A percentile compares a stretch with the other conserved stretches of the same genome.
Evolutionary conservation across 1,140 invertebrate genomes (phyloP).

Genomic region (Trichomalopsis sarcophagae): DNA sequence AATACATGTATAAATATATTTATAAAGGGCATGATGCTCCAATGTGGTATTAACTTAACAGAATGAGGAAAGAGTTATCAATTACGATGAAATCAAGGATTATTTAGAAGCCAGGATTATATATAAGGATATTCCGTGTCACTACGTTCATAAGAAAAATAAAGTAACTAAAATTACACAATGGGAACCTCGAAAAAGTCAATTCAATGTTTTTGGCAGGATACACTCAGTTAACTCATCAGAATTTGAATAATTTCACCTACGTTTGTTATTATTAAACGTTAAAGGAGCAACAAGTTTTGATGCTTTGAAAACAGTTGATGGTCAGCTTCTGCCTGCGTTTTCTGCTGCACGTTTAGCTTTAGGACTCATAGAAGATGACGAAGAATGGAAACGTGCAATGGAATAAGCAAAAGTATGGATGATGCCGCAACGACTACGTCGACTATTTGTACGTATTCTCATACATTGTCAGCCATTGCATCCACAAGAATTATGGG

Average conservation of each 20-base stretch:
- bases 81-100: conserved; percentile 38
- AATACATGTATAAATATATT: conserved; percentile 50
- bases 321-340: conserved; percentile 56
- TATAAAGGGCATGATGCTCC: conserved; percentile 49
- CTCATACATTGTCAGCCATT: conserved; percentile 43
- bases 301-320: conserved; percentile 61
- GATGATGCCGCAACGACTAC: conserved; percentile 36
- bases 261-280: conserved; percentile 54
- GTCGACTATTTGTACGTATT: conserved; percentile 42
- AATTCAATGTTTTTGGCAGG: conserved; percentile 33
- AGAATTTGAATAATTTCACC: conserved; percentile 60
- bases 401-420: conserved; percentile 15
- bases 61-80: conserved; percentile 9
- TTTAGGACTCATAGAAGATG: conserved; percentile 61
- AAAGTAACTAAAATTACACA: background rate
- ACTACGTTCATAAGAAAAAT: conserved; percentile 21
- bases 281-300: conserved; percentile 63
- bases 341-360: conserved; percentile 61
- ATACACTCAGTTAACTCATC: conserved; percentile 48
- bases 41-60: conserved; percentile 11
- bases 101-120: conserved; percentile 47
- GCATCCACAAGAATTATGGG: conserved; percentile 41
- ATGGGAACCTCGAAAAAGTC: conserved; percentile 20
- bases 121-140: conserved; percentile 8
- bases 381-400: conserved; percentile 59